Percentiles rank a stretch among this genome's conserved stretches.
Conservation (phyloP, 2,113 vertebrate genomes). For the Oncorhynchus gorbuscha region DNA sequence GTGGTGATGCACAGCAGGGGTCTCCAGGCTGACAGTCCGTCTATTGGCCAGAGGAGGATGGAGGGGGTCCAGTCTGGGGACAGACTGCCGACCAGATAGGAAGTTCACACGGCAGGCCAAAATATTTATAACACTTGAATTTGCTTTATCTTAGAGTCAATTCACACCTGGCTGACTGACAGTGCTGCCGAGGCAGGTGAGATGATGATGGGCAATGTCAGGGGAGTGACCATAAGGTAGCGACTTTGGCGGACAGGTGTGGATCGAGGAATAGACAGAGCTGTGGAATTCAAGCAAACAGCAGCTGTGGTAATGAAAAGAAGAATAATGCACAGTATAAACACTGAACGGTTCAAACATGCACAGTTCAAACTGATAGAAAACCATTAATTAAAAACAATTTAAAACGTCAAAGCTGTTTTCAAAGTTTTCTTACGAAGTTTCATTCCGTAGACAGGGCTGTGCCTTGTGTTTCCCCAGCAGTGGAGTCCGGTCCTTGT, state of each 20-base stretch:
- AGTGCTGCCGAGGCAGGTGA: conserved; percentile 34
- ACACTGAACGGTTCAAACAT: not conserved
- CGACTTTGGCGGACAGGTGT: conserved; percentile 32
- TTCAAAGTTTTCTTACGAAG: conserved; percentile 31
- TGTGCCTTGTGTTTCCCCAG: not conserved
- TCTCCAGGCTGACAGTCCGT: conserved; percentile 71
- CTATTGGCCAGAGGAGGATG: conserved; percentile 36
- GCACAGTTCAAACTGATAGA: not conserved
- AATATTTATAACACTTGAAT: not conserved
- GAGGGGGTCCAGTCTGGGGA: conserved; percentile 69
- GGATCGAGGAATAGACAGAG: conserved; percentile 31
- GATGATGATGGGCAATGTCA: conserved; percentile 64
- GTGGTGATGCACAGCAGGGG: conserved; percentile 64
- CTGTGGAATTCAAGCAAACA: conserved; percentile 56
- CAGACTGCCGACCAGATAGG: conserved; percentile 37
- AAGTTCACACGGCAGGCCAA: not conserved
- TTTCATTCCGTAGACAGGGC: conserved; percentile 53
- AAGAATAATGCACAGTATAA: not conserved
- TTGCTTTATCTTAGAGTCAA: not conserved
- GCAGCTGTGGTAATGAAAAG: conserved; percentile 42
- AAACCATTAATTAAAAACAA: too few species aligned
- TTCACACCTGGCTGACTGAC: conserved; percentile 57
- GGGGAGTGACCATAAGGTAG: conserved; percentile 35
- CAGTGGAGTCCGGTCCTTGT: conserved; percentile 7
- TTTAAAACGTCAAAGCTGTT: not conserved